Base-by-base conservation (phyloP, 2,888 invertebrate species). In the Rotaria magnacalcarata region DNA sequence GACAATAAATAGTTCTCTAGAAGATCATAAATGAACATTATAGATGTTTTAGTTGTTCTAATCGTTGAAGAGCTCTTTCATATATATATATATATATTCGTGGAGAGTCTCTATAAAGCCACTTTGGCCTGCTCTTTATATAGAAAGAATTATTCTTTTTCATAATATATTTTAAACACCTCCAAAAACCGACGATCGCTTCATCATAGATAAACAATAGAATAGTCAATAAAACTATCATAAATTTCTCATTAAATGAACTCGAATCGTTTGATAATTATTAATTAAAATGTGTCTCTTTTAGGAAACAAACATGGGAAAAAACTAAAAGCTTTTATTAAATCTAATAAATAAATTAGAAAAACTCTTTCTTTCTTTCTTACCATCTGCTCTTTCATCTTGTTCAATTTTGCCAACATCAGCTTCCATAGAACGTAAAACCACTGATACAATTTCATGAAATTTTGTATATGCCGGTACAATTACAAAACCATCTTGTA, bases 371-470 rank as follows among this genome's bases (percentile, higher is more conserved):
- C 34, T 34, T 34, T 8, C 14, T 27, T 60, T 60, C 47, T 47
- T 80, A 80, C 80, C 80, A 47, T 80, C 80, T 11, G 47, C 80
- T 47, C 43, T 47, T 47, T 80, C 80, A 47, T 80, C 80, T 80
- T 43, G 21, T 47, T 80, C 80, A 5, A 80, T 43, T 47, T 47
- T 80, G 3, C 80, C 80, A 43, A 80, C 47, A 80, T 80, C 80
- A 47, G 47, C 80, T 80, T 80, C 80, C 80, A 80, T 80, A 21
- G 47, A 47, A 14, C 47, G 43, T 47, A 80, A 47, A 47, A 80
- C 80, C 24, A 80, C 80, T 11, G 80, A 47, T n/a, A 80, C 80
- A 80, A 80, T 80, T 47, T 80, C 80, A 80, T 47, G 80, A 80
- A 80, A 80, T 80, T 80, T 80, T 11, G 80, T 47, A 11, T 80